These are phyloP conservation scores for Enoplolaimus lenunculus DNA, from an alignment of 2,888 invertebrate genomes.

Conservation along the genomic window DNA sequence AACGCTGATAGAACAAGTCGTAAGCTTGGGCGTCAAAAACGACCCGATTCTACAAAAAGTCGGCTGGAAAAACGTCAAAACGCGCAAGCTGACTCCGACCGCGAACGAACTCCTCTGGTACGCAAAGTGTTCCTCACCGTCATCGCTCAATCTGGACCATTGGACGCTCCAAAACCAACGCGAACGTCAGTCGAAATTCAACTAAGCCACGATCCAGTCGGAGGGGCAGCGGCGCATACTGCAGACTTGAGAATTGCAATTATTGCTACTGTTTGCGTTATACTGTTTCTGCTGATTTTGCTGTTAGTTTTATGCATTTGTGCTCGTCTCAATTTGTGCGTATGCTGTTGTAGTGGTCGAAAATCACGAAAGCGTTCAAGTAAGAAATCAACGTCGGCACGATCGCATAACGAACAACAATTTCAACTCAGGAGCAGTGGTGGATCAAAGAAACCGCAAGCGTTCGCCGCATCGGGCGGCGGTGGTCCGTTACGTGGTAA, in stretches of 20 bases:
- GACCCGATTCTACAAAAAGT: too few relatives aligned
- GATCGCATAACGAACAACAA: neutral
- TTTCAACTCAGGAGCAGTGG: neutral
- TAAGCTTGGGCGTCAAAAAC: too few relatives aligned
- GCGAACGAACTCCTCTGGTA: neutral
- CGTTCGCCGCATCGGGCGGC: neutral
- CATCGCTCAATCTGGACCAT: conserved; percentile 18
- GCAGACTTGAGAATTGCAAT: conserved; percentile 69
- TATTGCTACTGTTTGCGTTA: conserved; percentile 56
- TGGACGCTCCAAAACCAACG: conserved; percentile 6
- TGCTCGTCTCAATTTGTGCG: neutral
- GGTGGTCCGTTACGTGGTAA: neutral
- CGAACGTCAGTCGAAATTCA: conserved; percentile 20
- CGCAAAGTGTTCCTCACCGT: conserved; percentile 18
- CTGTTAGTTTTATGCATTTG: conserved; percentile 45
- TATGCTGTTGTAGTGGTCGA: neutral
- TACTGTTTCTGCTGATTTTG: conserved; percentile 64
- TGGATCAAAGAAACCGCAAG: neutral
- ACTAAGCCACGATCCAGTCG: conserved; percentile 12
- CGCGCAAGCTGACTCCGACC: too few relatives aligned
- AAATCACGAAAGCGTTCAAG: neutral
- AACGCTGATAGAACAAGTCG: too few relatives aligned
- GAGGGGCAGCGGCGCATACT: conserved; percentile 64
- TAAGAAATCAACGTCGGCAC: neutral
- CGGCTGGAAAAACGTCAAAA: too few relatives aligned